Base-by-base conservation (phyloP, 2,888 invertebrate species). In the Gymnoscelis rufifasciata region DNA sequence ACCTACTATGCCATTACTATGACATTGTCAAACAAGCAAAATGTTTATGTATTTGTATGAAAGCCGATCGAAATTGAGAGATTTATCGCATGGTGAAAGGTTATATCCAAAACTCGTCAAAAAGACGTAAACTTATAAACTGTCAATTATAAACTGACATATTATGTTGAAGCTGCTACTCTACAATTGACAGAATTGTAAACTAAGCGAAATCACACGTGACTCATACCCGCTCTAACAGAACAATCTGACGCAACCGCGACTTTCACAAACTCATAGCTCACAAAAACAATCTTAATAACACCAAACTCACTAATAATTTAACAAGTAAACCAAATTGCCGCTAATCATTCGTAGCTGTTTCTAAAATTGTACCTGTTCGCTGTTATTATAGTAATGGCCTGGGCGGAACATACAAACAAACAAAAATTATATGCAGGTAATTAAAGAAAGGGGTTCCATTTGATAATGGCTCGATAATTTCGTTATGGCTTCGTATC, bases 371-470 rank as follows among this genome's bases (percentile, higher is more conserved):
- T 71, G 75, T 71, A 68, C 75, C 71, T 60, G 66, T 64, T 64
- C 37, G 66, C 68, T 56, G 71, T 76, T 74, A 84, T 84, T 83
- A 83, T 65, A 64, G 69, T 83, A 87, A 84, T 81, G 71, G 76
- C 71, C 69, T 61, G 67, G 71, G 69, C 74, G 74, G 73, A 70
- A 69, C 73, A 66, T 66, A 77, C 76, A 83, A 83, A 80, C 79
- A 80, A 81, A 86, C 84, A 83, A 80, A 83, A 73, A 81, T 82
- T 78, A 80, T 75, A 62, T 71, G 62, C 68, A 72, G 76, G 78
- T 83, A 87, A 87, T 87, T 86, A 87, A 86, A 82, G 83, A 82
- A 87, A 86, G 80, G 83, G 84, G 80, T 83, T 76, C 74, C 66
- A 75, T 76, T 78, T 80, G 73, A 81, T 86, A 86, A 86, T 86